Conservation (phyloP, 2,113 vertebrate genomes). For the Rafetus swinhoei region DNA sequence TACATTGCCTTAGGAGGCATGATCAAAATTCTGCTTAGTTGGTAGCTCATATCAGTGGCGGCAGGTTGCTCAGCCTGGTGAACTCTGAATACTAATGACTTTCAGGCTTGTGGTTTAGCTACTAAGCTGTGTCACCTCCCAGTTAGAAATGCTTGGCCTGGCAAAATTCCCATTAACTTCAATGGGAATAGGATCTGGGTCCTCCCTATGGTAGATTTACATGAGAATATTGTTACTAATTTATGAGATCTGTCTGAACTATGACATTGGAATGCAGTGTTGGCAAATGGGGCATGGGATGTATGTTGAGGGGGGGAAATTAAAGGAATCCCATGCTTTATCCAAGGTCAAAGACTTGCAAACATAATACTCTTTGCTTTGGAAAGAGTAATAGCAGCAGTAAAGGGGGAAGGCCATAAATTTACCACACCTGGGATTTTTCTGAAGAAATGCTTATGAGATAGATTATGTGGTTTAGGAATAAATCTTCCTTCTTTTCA, state of each 20-base stretch:
- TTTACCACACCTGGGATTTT: slow-evolving; percentile 14
- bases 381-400: slow-evolving; percentile 29
- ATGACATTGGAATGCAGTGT: slow-evolving; percentile 46
- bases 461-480: neutral
- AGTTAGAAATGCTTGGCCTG: neutral
- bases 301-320: neutral
- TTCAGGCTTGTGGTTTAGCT: neutral
- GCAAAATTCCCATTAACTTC: neutral
- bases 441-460: slow-evolving; percentile 27
- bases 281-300: slow-evolving; percentile 8
- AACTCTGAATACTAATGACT: fast-evolving
- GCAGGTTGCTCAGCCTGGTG: neutral
- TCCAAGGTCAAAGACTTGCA: slow-evolving; percentile 42
- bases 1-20: neutral
- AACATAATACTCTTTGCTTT: slow-evolving; percentile 41
- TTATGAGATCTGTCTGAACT: slow-evolving; percentile 49
- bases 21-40: neutral
- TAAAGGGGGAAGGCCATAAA: slow-evolving; percentile 11
- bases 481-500: slow-evolving; percentile 24
- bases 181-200: neutral
- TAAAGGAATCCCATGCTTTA: slow-evolving; percentile 44
- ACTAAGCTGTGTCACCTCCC: neutral
- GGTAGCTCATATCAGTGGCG: fast-evolving
- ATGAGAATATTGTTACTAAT: slow-evolving; percentile 8
- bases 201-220: slow-evolving; percentile 7